Base-by-base conservation (phyloP, 2,888 invertebrate genomes). In the Campaea margaritaria region DNA sequence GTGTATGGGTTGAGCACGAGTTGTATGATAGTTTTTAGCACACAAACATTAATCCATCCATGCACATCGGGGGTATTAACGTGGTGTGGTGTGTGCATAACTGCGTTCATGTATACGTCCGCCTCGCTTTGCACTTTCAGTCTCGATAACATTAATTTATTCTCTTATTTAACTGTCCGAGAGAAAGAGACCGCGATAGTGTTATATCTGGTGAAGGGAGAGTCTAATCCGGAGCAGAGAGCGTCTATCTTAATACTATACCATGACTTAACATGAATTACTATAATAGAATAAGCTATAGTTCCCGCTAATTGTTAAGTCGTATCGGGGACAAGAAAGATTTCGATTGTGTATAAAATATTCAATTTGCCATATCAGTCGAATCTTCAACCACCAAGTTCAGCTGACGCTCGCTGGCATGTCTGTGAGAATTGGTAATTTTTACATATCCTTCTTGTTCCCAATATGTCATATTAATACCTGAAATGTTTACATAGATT, bases 81-180 rank as follows among this genome's bases (percentile, higher is more conserved):
- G 75, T 81, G 85, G 84, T 86, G 82, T 87, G 83, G 83, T 86
- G 85, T 89, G 82, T 83, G 75, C 81, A 81, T 82, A 76, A 68
- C 67, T 77, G 76, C 73, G 75, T 76, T 67, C 73, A 71, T 83
- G 79, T 83, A 56, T 78, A 70, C 80, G 83, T 87, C 77, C 78
- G 84, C 83, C 84, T 86, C 78, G 89, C 91, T 90, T 91, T 73
- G 84, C 86, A 63, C 62, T 48, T 51, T 31, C 50, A 43, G 61
- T 59, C 58, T 62, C 47, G 27, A 48, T 42, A 43, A 38, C 11
- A 12, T 39, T 48, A 39, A 21, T 39, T 44, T 11, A 49, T 41
- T 45, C 47, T 55, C 43, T 49, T 36, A 38, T 31, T 39, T 34
- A 31, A 58, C 52, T 13, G 27, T 39, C 16, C 42, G 45, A 50